phyloP scores from a whole-genome alignment of 1,140 invertebrate species.

The Brevipalpus yothersi region DNA sequence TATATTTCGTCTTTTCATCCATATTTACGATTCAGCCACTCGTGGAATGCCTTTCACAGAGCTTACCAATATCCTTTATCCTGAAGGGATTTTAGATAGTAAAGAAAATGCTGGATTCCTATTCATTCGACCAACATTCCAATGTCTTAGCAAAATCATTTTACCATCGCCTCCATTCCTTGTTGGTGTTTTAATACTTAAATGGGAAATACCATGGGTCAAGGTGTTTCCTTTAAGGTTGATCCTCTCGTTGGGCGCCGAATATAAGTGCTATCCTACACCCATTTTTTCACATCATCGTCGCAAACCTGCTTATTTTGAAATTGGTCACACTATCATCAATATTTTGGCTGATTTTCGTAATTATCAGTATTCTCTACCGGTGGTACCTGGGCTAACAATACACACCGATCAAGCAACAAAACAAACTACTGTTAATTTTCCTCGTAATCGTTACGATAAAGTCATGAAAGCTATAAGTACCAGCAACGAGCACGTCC shows the following conservation, averaged over 20 bases:
- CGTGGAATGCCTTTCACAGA: conserved; percentile 47
- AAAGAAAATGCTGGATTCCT: conserved; percentile 59
- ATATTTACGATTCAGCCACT: conserved; percentile 46
- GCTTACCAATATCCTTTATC: conserved; percentile 36
- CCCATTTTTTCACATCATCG: conserved; percentile 52
- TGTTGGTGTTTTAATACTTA: conserved; percentile 53
- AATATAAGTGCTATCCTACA: conserved; percentile 67
- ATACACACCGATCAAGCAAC: conserved; percentile 31
- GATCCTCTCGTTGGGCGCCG: conserved; percentile 51
- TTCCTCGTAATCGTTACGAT: conserved; percentile 55
- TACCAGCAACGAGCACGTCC: conserved; percentile 52
- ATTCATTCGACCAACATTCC: conserved; percentile 52
- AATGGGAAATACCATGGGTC: conserved; percentile 65
- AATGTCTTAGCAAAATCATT: conserved; percentile 50
- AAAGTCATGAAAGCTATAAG: conserved; percentile 55
- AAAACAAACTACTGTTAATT: conserved; percentile 32
- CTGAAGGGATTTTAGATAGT: conserved; percentile 39
- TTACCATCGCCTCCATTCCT: conserved; percentile 49
- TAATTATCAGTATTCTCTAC: conserved; percentile 58
- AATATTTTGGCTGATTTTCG: conserved; percentile 66
- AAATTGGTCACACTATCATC: conserved; percentile 73
- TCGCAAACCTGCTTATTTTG: conserved; percentile 53
- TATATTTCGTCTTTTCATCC: conserved; percentile 45
- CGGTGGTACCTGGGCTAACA: conserved; percentile 39
- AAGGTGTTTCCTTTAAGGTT: conserved; percentile 53